Evolutionary conservation across 2,113 vertebrate genomes (phyloP).

Genomic region (Chrysemys picta): DNA sequence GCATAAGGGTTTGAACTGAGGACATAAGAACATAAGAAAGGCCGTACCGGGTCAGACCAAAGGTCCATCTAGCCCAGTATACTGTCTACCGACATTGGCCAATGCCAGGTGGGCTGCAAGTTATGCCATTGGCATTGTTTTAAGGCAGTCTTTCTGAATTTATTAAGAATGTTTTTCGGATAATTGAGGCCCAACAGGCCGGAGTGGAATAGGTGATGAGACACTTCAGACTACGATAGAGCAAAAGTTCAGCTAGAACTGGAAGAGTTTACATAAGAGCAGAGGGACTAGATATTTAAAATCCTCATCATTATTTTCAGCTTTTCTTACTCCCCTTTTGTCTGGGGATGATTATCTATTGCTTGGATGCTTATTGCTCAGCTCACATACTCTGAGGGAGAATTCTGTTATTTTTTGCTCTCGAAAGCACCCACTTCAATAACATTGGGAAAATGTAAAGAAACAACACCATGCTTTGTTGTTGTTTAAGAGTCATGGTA

Average conservation of each 20-base stretch:
- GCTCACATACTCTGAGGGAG: not conserved
- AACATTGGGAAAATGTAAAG: not conserved
- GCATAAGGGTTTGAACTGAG: not conserved
- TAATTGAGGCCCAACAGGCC: not conserved
- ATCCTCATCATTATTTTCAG: not conserved
- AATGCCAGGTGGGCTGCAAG: not conserved
- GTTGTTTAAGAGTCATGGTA: constrained; percentile 7
- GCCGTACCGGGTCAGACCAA: no score
- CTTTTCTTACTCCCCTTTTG: not conserved
- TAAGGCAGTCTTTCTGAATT: constrained; percentile 28
- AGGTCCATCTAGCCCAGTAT: no score
- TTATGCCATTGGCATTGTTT: not conserved
- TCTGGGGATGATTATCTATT: not conserved
- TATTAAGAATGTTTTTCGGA: not conserved
- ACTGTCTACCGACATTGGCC: no score
- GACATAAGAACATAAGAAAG: not conserved
- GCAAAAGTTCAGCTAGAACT: constrained; percentile 15
- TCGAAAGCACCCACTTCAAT: not conserved
- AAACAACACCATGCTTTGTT: not conserved
- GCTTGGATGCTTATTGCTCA: not conserved
- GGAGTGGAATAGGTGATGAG: not conserved
- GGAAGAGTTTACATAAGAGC: not conserved
- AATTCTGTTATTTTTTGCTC: constrained; percentile 1
- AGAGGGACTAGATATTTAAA: not conserved
- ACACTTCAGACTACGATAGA: not conserved